Evolutionary conservation across 2,888 invertebrate species (phyloP), one percentile per base, ranked within the genome.

Genomic region (Baccha elongata): DNA sequence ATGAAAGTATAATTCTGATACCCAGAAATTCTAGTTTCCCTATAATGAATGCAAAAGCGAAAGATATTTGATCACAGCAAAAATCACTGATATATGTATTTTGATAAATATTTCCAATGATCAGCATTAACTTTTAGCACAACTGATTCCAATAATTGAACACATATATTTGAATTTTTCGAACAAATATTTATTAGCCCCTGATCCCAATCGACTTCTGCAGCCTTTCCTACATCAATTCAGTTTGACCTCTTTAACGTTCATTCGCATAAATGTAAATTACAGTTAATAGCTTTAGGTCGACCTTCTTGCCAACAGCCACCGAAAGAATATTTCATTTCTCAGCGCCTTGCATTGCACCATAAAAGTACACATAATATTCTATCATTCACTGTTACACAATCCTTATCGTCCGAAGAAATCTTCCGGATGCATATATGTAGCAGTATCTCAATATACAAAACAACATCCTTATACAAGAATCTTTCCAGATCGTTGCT

Each of bases 261-360:
- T 60, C 21, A 37, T 46, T 53, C 48, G 53, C 40, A 68, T 40
- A 46, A 62, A 68, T 62, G 46, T 44, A 79, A 68, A 73, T 68
- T 35, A 68, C 68, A 64, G 79, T 68, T 73, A 73, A 48, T 42
- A 62, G 73, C 52, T 73, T 79, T 62, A 68, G 79, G 69, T 68
- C 40, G 55, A 68, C 53, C 67, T 60, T 72, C 37, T 62, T 15
- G 60, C 17, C 4, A 3, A 17, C 48, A 76, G 73, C 62, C 79
- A 79, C 62, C 19, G 73, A 62, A 55, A 17, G 15, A 73, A 53
- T 35, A 17, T 32, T 79, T 60, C 52, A 48, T 60, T 60, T 79
- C 32, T 21, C 58, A 78, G 42, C 50, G 65, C 42, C 71, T 60
- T 19, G 40, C 13, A 53, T 23, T 17, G 23, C 17, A 21, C 11